A percentile compares a stretch with the other conserved stretches of the same genome.
phyloP scores from a whole-genome alignment of 1,140 invertebrate genomes.

The Pantala flavescens region DNA sequence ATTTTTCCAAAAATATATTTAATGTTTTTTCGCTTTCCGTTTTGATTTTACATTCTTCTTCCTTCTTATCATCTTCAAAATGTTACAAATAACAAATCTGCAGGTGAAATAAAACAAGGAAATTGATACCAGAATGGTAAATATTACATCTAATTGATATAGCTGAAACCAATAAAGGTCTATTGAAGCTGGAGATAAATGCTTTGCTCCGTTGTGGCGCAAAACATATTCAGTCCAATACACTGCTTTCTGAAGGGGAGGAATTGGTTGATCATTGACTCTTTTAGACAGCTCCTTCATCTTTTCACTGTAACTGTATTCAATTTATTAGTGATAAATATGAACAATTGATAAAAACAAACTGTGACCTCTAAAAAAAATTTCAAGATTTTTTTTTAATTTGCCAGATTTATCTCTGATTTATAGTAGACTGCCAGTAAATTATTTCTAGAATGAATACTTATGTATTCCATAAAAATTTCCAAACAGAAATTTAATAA shows the following conservation, averaged over 20 bases:
- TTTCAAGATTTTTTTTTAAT: too few species aligned
- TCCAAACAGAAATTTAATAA: too few species aligned
- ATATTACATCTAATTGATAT: conserved; percentile 40
- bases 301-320: not conserved
- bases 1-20: too few species aligned
- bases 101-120: not conserved
- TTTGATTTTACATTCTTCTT: not conserved
- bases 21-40: not conserved
- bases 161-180: conserved; percentile 40
- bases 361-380: too few species aligned
- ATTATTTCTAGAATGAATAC: too few species aligned
- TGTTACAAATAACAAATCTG: not conserved
- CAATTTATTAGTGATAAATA: not conserved
- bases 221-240: conserved; percentile 60
- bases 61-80: not conserved
- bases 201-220: conserved; percentile 44
- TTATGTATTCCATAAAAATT: too few species aligned
- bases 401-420: too few species aligned
- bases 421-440: too few species aligned
- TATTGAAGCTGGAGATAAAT: conserved; percentile 36
- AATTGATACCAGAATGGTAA: not conserved
- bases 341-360: too few species aligned
- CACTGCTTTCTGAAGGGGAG: conserved; percentile 49
- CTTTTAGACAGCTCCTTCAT: not conserved
- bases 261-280: conserved; percentile 42